phyloP scores from a whole-genome alignment of 2,797 vertebrate species.

The Enteromius viviparus region DNA sequence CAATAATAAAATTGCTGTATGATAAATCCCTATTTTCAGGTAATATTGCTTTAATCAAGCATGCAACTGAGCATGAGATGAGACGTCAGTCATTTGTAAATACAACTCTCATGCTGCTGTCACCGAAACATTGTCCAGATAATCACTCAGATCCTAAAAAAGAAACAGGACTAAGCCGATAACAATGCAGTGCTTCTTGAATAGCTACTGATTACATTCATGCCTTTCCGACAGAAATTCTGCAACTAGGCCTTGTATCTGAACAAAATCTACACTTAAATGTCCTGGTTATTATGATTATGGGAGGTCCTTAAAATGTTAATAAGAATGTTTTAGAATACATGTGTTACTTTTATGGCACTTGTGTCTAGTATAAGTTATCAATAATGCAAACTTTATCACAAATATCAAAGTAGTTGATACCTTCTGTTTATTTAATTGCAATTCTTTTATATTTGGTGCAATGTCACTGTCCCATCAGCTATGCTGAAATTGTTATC shows the following conservation, averaged over 20 bases:
- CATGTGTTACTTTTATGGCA: not conserved
- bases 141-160: slow-evolving; percentile 28
- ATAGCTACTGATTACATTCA: slow-evolving; percentile 16
- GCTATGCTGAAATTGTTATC: not conserved
- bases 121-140: slow-evolving; percentile 21
- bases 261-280: not conserved
- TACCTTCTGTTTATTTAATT: not conserved
- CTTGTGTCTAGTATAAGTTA: not conserved
- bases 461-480: not conserved
- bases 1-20: not conserved
- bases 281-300: not conserved
- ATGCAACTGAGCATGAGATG: not conserved
- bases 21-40: not conserved
- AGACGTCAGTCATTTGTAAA: slow-evolving; percentile 1
- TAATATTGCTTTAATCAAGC: not conserved
- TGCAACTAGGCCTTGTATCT: not conserved
- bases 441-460: not conserved
- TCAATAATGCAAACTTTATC: not conserved
- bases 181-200: slow-evolving; percentile 16
- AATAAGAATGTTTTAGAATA: not conserved
- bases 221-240: not conserved
- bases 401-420: no score
- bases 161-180: slow-evolving; percentile 10
- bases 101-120: not conserved
- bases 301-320: not conserved